These are phyloP conservation scores for Eueremaeus valkanovi DNA, from an alignment of 2,888 invertebrate genomes.

Conservation along the genomic window DNA sequence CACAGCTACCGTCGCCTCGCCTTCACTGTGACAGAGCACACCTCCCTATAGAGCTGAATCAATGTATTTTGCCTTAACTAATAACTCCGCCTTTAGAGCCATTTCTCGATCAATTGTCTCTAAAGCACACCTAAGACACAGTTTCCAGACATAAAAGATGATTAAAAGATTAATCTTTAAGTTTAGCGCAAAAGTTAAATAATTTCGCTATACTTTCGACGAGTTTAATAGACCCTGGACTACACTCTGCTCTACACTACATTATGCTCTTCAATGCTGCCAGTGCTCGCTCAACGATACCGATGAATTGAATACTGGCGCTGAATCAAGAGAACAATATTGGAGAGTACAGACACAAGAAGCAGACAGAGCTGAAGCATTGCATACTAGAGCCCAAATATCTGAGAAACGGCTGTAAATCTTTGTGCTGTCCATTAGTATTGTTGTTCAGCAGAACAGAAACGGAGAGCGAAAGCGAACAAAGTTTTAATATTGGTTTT, in stretches of 20 bases:
- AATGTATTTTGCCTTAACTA: slow-evolving; percentile 33
- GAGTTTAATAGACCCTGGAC: slow-evolving; percentile 31
- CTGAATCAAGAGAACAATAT: neutral
- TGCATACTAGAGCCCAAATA: neutral
- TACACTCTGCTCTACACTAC: neutral
- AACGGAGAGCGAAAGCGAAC: neutral
- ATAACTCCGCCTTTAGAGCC: slow-evolving; percentile 25
- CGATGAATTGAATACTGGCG: neutral
- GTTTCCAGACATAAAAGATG: neutral
- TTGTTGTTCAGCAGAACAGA: neutral
- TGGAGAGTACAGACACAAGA: neutral
- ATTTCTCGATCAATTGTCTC: slow-evolving; percentile 33
- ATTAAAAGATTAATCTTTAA: slow-evolving; percentile 26
- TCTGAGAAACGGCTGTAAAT: slow-evolving; percentile 12
- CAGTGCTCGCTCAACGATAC: neutral
- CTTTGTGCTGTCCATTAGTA: slow-evolving; percentile 35
- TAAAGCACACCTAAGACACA: neutral
- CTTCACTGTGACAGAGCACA: slow-evolving; percentile 20
- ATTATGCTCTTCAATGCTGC: neutral
- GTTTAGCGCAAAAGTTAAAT: neutral
- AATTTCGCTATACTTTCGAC: neutral
- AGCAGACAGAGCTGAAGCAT: neutral
- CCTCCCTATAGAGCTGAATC: slow-evolving; percentile 33
- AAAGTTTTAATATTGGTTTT: slow-evolving; percentile 29
- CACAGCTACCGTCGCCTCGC: slow-evolving; percentile 29